Evolutionary conservation across 1,140 invertebrate genomes (phyloP).

Genomic region (Drosophila leontia): DNA sequence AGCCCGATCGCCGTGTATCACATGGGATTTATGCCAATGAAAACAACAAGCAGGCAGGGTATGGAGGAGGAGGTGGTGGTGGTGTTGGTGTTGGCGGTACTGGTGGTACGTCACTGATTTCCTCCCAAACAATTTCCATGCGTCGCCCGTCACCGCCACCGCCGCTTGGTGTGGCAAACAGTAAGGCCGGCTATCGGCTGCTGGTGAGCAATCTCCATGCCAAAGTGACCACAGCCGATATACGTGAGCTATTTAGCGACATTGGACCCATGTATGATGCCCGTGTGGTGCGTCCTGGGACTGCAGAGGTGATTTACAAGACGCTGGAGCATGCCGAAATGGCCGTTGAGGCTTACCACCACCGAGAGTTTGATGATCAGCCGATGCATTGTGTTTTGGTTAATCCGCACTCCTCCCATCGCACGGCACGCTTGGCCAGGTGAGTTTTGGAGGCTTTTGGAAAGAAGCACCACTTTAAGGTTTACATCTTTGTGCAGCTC

Average conservation of each 20-base stretch:
- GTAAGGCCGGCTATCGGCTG: slow-evolving; percentile 89
- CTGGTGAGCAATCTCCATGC: slow-evolving; percentile 94
- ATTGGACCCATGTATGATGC: slow-evolving; percentile 94
- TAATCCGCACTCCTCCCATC: slow-evolving; percentile 89
- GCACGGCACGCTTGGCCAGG: slow-evolving; percentile 86
- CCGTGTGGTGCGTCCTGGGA: slow-evolving; percentile 92
- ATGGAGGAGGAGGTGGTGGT: neutral
- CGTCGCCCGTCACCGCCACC: slow-evolving; percentile 83
- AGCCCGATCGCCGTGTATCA: slow-evolving; percentile 85
- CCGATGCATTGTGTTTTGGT: slow-evolving; percentile 93
- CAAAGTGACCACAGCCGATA: slow-evolving; percentile 94
- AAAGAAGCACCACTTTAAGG: neutral
- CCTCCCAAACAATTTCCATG: slow-evolving; percentile 48
- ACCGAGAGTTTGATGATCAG: slow-evolving; percentile 94
- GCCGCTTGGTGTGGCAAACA: slow-evolving; percentile 49
- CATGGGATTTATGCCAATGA: slow-evolving; percentile 86
- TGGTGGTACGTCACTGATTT: neutral
- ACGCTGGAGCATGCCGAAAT: slow-evolving; percentile 93
- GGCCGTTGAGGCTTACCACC: slow-evolving; percentile 96
- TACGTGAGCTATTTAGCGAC: slow-evolving; percentile 97
- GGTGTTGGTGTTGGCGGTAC: neutral
- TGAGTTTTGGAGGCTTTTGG: slow-evolving; percentile 37
- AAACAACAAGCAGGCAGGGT: slow-evolving; percentile 51
- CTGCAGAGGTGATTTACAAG: slow-evolving; percentile 95
- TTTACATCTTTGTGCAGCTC: slow-evolving; percentile 26